Base-by-base conservation (phyloP, 2,797 vertebrate genomes). In the Sebastes ruberrimus region DNA sequence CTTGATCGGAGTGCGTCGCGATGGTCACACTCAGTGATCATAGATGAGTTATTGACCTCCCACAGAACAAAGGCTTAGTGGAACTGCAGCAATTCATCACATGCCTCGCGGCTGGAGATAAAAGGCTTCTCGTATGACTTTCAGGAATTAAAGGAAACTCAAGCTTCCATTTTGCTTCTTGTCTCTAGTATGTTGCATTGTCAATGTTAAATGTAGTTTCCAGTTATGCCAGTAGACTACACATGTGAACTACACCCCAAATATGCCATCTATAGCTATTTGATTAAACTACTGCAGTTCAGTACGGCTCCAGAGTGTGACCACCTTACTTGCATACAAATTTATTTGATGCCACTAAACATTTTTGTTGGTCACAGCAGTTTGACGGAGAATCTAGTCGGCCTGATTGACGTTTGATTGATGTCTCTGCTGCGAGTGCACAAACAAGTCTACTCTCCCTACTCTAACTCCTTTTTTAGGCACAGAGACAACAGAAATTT, bases 1-100 rank as follows among this genome's bases (percentile, higher is more conserved):
- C 84, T 92, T 92, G 94, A 95, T 95, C 92, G 87, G 82, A 90
- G 86, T 87, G 88, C 83, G 72, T 90, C 87, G 76, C 76, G 11
- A 82, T 88, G 88, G 92, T 93, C 93, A 95, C 93, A 91, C 90
- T 91, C 74, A 16, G 80, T 92, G 94, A 92, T 93, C 93, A 89
- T 80, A 92, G 93, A 95, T 95, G 93, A 95, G 92, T 94, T 94
- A 94, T 94, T 95, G 93, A 95, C 92, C 93, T 89, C 88, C 88
- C 56, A 8, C 85, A 87, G 85, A 93, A 93, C 88, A 91, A 85
- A 90, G 85, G 88, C 88, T 84, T 78, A 64, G 74, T 75, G 85
- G 83, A 90, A 88, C 89, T 72, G 88, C 86, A 87, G 90, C 86
- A 90, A 95, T 95, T 93, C 88, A 94, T 95, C 93, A 94, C 81